These are phyloP conservation scores for Paradoxurus hermaphroditus DNA, from an alignment of 2,113 vertebrate genomes.

Conservation along the genomic window DNA sequence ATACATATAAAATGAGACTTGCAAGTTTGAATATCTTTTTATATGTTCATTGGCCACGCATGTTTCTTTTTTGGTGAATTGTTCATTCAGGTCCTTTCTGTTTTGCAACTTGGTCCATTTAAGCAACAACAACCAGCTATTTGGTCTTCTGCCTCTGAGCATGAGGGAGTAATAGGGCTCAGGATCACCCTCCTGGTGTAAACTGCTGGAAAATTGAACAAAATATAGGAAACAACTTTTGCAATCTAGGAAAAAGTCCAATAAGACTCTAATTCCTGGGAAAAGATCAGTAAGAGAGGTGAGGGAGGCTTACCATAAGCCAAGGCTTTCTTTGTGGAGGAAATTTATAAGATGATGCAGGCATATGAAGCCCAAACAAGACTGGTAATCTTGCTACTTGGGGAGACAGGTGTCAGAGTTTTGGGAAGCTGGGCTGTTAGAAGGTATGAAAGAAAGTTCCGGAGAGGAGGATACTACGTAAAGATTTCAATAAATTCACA, in stretches of 20 bases:
- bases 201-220: not conserved
- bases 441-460: not conserved
- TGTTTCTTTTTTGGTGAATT: not conserved
- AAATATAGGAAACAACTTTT: not conserved
- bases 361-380: not conserved
- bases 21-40: not conserved
- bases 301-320: not conserved
- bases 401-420: not conserved
- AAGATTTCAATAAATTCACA: not conserved
- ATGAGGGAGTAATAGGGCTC: not conserved
- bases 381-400: not conserved
- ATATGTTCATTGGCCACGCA: not conserved
- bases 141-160: not conserved
- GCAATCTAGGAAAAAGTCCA: not conserved
- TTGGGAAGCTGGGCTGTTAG: not conserved
- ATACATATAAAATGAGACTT: not conserved
- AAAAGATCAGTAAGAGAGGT: not conserved
- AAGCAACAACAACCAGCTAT: not conserved
- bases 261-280: not conserved
- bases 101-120: not conserved
- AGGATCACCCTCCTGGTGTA: not conserved
- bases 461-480: not conserved
- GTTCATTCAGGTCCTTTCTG: not conserved
- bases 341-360: not conserved
- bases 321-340: not conserved